Percentiles rank a stretch among this genome's conserved stretches.
Conservation (phyloP, 1,140 invertebrate genomes). For the Linepithema humile region DNA sequence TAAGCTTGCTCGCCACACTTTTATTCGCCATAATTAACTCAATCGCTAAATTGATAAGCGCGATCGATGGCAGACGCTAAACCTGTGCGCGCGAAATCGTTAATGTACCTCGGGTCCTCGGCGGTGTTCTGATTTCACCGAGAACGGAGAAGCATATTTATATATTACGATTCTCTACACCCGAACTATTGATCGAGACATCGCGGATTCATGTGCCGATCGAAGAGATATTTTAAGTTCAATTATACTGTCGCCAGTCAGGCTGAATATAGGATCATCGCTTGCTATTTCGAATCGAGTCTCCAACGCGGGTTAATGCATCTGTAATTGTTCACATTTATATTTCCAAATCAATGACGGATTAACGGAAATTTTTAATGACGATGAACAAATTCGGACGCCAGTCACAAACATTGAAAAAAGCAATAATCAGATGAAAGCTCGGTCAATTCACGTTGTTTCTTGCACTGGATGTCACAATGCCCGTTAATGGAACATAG, state of each 20-base stretch:
- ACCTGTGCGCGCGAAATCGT: not conserved
- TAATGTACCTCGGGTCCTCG: not conserved
- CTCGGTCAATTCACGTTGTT: not conserved
- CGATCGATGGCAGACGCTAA: not conserved
- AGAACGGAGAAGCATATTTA: constrained; percentile 8
- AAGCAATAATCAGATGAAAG: no score
- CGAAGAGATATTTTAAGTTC: constrained; percentile 44
- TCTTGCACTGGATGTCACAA: not conserved
- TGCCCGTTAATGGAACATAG: not conserved
- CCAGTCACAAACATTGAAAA: not conserved
- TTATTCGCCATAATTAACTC: not conserved
- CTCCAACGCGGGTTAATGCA: not conserved
- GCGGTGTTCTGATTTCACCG: constrained; percentile 1
- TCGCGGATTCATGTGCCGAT: not conserved
- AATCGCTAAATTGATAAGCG: not conserved
- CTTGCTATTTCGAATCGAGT: not conserved
- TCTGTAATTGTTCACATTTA: not conserved
- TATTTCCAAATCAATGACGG: constrained; percentile 17
- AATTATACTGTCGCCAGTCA: constrained; percentile 29
- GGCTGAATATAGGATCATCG: constrained; percentile 18
- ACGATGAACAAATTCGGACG: not conserved
- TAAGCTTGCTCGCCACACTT: not conserved
- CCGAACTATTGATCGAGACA: constrained; percentile 31
- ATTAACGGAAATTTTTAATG: constrained; percentile 9
- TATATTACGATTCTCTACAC: constrained; percentile 30